Base-by-base conservation (phyloP, 2,797 vertebrate genomes). In the Phoebastria nigripes region DNA sequence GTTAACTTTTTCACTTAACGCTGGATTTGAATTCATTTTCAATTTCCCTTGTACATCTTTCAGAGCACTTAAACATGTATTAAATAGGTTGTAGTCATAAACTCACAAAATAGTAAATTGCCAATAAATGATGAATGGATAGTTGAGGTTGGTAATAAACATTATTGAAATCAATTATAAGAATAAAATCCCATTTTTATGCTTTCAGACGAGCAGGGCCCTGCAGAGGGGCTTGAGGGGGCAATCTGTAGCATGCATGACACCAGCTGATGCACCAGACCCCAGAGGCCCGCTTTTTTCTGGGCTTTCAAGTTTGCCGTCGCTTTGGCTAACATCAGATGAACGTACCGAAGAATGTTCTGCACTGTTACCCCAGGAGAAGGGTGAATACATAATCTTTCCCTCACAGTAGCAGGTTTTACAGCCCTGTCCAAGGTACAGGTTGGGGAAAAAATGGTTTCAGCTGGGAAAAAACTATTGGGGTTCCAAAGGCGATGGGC, bases 331-430 rank as follows among this genome's bases (percentile, higher is more conserved):
- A 74, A 35, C 16, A 9, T 0, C 2, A 4, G 18, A 44, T 25
- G 1, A 71, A 29, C 0, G 3, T 28, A n/a, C 7, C 0, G 0
- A 82, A 51, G 67, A 37, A 8, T 2, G 22, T 19, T 92, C 63
- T 46, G 49, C 26, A 6, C 58, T 14, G 5, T 37, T 49, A 37
- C 17, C 20, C 24, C 39, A 10, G 26, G 37, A 54, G 44, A 89
- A 71, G 6, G 22, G 20, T 6, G 62, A 89, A 26, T 31, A 28
- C 1, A 0, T 42, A 28, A 55, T 6, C 46, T 41, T 66, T 56
- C 66, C 21, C 14, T 59, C 22, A 2, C 0, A 46, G 15, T 1
- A 63, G 24, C 26, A 78, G 56, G 28, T 83, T 89, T 85, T 90
- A 85, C 55, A 85, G 81, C 72, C 72, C 62, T 72, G 51, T 59